phyloP scores from a whole-genome alignment of 2,113 vertebrate genomes.

The Pandion haliaetus region DNA sequence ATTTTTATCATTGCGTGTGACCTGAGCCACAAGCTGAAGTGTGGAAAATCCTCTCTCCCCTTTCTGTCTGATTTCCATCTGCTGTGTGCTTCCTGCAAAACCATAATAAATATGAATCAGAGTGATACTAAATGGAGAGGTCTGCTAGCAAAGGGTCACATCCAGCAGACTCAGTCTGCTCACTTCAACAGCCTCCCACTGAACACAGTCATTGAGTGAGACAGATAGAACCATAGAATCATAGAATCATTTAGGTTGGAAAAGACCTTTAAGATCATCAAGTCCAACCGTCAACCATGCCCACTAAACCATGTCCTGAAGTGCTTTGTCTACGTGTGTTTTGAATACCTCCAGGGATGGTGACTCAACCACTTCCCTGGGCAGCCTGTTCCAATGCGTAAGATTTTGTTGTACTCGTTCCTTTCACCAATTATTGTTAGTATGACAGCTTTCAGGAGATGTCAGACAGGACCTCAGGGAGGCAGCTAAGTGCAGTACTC shows the following conservation, averaged over 20 bases:
- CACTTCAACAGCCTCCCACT: background rate
- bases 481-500: background rate
- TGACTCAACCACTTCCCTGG: too few species aligned
- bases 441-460: background rate
- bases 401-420: background rate
- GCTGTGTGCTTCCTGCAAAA: background rate
- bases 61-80: background rate
- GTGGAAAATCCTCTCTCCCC: background rate
- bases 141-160: background rate
- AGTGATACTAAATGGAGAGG: background rate
- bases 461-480: constrained; percentile 9
- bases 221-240: too few species aligned
- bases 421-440: background rate
- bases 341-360: too few species aligned
- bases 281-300: too few species aligned
- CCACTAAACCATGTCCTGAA: too few species aligned
- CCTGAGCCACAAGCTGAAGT: background rate
- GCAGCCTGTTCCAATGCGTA: too few species aligned
- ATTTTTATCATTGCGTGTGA: background rate
- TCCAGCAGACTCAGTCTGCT: background rate
- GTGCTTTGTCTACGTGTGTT: too few species aligned
- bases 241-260: too few species aligned
- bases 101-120: background rate
- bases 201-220: background rate
- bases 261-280: too few species aligned